Base-by-base conservation (phyloP, 2,888 invertebrate species). In the Caenorhabditis auriculariae region DNA sequence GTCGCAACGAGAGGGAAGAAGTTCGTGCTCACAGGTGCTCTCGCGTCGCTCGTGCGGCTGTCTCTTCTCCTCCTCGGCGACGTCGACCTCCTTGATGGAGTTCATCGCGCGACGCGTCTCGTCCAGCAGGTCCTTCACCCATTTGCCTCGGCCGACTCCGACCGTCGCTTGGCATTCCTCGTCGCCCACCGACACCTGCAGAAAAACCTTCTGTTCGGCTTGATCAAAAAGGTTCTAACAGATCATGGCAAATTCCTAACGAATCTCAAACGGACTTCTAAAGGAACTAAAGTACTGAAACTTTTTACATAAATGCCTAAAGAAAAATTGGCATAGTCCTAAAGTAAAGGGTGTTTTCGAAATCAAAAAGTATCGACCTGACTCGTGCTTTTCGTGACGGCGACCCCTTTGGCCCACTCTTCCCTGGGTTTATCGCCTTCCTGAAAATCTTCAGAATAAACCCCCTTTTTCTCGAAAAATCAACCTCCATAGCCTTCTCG, bases 141-240 rank as follows among this genome's bases (percentile, higher is more conserved):
- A 78, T 57, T 75, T 71, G n/a, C 77, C 75, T 24, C 74, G 60
- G n/a, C 75, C 74, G 26, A 57, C 52, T 17, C 78, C 78, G 0
- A 78, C 77, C n/a, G 78, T 78, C 19, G 76, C 74, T 56, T 78
- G 76, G 42, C 38, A 56, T 26, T 66, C 66, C 28, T 60, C 63
- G 27, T 66, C 66, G 5, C 62, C 69, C 3, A 66, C 64, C n/a
- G 64, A 65, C n/a, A 52, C 49, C 61, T 61, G 26, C 23, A 21
- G 15, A 37, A 19, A 46, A 43, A 2, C 12, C 17, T 52, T 28
- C 24, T 43, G 23, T 32, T 24, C 26, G 9, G 50, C 44, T 21
- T 47, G 48, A 38, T 45, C 39, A 19, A 47, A 45, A 41, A 47
- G 26, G 28, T 9, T 28, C 15, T 32, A 24, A 27, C 19, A 41